Base-by-base conservation (phyloP, 2,797 vertebrate genomes). In the Tragopan temminckii region DNA sequence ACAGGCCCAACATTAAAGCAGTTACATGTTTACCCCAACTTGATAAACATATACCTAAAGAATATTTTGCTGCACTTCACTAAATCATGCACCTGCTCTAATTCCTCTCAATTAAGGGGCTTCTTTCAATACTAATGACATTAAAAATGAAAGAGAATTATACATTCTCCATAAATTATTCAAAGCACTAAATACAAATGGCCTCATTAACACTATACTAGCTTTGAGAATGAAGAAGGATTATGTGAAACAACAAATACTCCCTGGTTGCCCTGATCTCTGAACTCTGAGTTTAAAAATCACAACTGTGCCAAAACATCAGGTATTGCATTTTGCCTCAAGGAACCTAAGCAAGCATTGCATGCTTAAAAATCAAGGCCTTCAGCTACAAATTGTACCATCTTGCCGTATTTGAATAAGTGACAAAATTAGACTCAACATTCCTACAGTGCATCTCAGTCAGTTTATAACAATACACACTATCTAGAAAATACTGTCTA, bases 121-220 rank as follows among this genome's bases (percentile, higher is more conserved):
- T 93, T 84, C 16, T 89, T 92, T 75, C 45, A 80, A 71, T 70
- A 85, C 52, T 90, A 94, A 80, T 0, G 0, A 74, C 31, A 78
- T 88, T 40, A 78, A 55, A 89, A 92, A 80, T 57, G 24, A 90
- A 84, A 93, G 38, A 86, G 13, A 94, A 94, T 84, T 71, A 55
- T 38, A 72, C 78, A 89, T 94, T 88, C 45, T 69, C 53, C 31
- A 85, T 68, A 89, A 93, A 83, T 80, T 89, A 68, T 88, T 85
- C 69, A 68, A 90, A 77, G 20, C 29, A 46, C 72, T 90, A 94
- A 66, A 90, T 62, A 87, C 24, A 91, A 93, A 90, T 25, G 24
- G 33, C 66, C 46, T 94, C 50, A 89, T 91, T 93, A 92, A 85
- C 69, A 42, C 46, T 40, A 84, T 21, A 33, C 40, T 94, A 75